Evolutionary conservation across 2,797 vertebrate species (phyloP), one percentile per base, ranked within the genome.

Genomic region (Melanogrammus aeglefinus): DNA sequence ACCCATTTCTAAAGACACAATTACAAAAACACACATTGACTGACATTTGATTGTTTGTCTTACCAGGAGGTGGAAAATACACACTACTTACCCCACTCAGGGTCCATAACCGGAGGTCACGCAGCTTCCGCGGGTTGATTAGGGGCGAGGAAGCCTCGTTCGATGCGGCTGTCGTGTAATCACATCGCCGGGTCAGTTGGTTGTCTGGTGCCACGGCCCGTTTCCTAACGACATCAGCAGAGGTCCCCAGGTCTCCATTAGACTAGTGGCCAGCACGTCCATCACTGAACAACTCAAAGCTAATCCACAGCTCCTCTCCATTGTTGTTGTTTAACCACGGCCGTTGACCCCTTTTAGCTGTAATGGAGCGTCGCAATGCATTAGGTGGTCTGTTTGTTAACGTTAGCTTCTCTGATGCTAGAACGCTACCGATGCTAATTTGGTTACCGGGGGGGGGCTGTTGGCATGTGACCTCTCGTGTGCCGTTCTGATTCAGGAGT

Each of bases 351-450:
- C 66, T 85, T 73, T 82, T 79, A 73, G 77, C 83, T 78, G 78
- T 76, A 78, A 83, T 78, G 24, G 66, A 83, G 84, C 38, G 8
- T 66, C 78, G 76, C 74, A 82, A 77, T 73, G 75, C 86, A 87
- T 92, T 91, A 91, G 79, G 83, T 82, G 85, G 74, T 83, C 72
- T 79, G 82, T 85, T 82, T 84, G 84, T 89, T 85, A 88, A 86
- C 87, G 89, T 90, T 90, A 91, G 90, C 91, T 88, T 91, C 83
- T 88, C 82, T 86, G 86, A 33, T 9, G 63, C 63, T 10, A 82
- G 84, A 83, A 82, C 87, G 87, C 86, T 83, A 87, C 80, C 83
- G 78, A 83, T 85, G 81, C 83, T 91, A 90, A 92, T 91, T 86
- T 74, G 78, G 89, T 92, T 91, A 90, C 83, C 31, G 31, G 31